phyloP scores from a whole-genome alignment of 2,797 vertebrate genomes.

The Hippoglossus hippoglossus region DNA sequence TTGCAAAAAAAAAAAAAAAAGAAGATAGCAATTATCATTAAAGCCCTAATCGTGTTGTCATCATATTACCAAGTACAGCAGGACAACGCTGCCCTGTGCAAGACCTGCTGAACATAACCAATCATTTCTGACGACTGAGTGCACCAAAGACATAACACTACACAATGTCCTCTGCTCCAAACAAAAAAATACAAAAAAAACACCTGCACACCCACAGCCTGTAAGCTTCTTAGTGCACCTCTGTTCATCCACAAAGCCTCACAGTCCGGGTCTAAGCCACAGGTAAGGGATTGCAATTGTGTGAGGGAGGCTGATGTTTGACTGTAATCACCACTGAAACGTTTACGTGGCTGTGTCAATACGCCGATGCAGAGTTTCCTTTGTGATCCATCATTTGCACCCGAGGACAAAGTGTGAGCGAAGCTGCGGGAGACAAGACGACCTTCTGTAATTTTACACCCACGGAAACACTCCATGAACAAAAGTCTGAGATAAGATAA shows the following conservation, averaged over 20 bases:
- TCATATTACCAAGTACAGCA: conserved; percentile 7
- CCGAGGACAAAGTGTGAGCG: conserved; percentile 28
- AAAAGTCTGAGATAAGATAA: conserved; percentile 8
- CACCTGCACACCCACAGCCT: conserved; percentile 54
- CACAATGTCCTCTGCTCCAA: conserved; percentile 20
- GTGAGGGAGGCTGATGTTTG: conserved; percentile 66
- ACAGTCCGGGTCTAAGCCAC: conserved; percentile 62
- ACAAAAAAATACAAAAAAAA: conserved; percentile 36
- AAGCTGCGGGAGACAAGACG: not conserved
- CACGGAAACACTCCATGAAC: conserved; percentile 5
- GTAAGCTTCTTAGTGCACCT: conserved; percentile 73
- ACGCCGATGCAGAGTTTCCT: conserved; percentile 50
- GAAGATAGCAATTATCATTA: not conserved
- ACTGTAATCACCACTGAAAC: conserved; percentile 62
- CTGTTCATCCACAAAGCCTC: conserved; percentile 57
- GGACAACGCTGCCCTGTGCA: not conserved
- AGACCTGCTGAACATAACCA: not conserved
- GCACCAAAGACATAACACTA: conserved; percentile 20
- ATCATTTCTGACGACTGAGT: not conserved
- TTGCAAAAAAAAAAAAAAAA: not conserved
- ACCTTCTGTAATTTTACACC: conserved; percentile 26
- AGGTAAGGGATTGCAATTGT: conserved; percentile 65
- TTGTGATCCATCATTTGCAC: conserved; percentile 36
- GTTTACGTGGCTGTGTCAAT: conserved; percentile 62
- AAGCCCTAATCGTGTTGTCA: conserved; percentile 1